A percentile compares a stretch with the other conserved stretches of the same genome.
These are phyloP conservation scores for Monomorium pharaonis DNA, from an alignment of 1,140 invertebrate species.

Conservation along the genomic window DNA sequence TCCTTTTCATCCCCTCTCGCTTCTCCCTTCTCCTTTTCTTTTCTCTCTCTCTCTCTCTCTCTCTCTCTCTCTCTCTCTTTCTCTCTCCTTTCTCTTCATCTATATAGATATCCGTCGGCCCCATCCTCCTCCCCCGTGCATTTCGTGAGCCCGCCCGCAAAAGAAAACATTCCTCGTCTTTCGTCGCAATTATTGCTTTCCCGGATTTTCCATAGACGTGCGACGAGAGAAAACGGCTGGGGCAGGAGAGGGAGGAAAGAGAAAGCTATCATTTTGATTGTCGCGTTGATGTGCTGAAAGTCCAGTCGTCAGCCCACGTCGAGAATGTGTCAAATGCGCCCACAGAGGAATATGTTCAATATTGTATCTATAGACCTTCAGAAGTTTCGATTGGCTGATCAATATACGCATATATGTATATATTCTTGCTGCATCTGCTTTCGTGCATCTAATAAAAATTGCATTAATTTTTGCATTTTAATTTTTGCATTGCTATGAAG, in stretches of 20 bases:
- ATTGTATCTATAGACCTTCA: background rate
- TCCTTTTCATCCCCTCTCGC: background rate
- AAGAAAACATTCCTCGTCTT: constrained; percentile 77
- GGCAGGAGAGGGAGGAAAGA: constrained; percentile 18
- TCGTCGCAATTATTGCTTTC: constrained; percentile 76
- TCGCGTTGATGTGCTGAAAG: constrained; percentile 45
- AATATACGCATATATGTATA: too few species aligned
- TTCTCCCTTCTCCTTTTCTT: background rate
- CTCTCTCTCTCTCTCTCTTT: background rate
- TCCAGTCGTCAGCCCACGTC: constrained; percentile 25
- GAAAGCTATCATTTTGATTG: constrained; percentile 45
- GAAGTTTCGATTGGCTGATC: background rate
- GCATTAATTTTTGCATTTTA: background rate
- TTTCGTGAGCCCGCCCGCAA: constrained; percentile 66
- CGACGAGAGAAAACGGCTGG: constrained; percentile 34
- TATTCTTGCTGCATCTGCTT: background rate
- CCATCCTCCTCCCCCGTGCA: background rate
- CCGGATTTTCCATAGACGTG: constrained; percentile 69
- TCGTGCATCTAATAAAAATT: background rate
- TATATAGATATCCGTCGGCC: constrained; percentile 40
- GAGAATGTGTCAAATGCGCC: background rate
- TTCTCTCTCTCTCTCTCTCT: background rate
- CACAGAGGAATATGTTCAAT: background rate
- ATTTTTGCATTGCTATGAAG: background rate
- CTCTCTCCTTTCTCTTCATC: constrained; percentile 1